These are phyloP conservation scores for Tor tambroides DNA, from an alignment of 2,113 vertebrate genomes.

Conservation along the genomic window DNA sequence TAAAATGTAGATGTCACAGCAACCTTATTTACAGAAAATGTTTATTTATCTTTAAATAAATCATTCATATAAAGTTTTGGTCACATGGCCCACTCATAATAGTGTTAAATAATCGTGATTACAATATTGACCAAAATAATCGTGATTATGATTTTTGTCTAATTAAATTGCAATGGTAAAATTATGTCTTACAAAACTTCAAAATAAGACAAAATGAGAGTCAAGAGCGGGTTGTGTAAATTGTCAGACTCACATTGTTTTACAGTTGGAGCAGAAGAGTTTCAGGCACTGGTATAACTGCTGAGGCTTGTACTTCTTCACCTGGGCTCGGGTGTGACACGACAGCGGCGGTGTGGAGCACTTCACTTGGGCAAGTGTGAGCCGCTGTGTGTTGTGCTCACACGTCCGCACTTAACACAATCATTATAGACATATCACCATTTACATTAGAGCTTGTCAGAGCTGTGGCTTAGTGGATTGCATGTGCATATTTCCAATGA, in stretches of 20 bases:
- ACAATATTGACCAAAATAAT: no score
- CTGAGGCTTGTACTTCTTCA: constrained; percentile 83
- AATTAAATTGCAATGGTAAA: no score
- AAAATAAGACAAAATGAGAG: no score
- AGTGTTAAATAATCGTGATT: no score
- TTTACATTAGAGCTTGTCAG: no score
- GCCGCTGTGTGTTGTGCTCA: constrained; percentile 72
- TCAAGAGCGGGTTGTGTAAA: neutral
- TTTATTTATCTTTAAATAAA: no score
- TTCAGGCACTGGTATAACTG: constrained; percentile 87
- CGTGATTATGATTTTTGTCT: no score
- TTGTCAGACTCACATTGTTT: constrained; percentile 75
- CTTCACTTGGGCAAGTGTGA: constrained; percentile 78
- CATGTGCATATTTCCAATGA: neutral
- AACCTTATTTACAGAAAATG: no score
- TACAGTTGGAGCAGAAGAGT: constrained; percentile 88
- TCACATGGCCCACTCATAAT: no score
- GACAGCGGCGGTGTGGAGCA: constrained; percentile 70
- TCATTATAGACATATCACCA: neutral
- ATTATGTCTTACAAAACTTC: no score
- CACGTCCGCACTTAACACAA: constrained; percentile 79
- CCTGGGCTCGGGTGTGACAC: constrained; percentile 82
- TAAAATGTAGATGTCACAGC: no score
- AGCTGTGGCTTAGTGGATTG: neutral
- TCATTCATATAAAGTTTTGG: no score